Conservation (phyloP, 2,797 vertebrate genomes). For the Gymnoscopelus microlampas region DNA sequence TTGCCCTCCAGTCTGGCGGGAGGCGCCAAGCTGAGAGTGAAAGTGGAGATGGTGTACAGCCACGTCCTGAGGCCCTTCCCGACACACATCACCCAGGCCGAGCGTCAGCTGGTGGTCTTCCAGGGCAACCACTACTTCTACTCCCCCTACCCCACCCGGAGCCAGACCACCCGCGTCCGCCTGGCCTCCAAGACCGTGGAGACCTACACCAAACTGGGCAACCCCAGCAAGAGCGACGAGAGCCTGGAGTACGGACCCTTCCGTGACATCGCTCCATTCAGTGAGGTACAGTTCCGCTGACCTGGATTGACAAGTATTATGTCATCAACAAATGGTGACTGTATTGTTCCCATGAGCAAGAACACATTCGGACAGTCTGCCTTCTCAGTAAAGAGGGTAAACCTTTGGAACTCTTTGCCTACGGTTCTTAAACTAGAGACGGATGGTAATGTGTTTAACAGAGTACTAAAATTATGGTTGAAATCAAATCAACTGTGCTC, state of each 20-base stretch:
- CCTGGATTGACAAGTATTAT: background rate
- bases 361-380: too few species aligned
- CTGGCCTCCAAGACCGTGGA: constrained; percentile 94
- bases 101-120: constrained; percentile 96
- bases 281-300: constrained; percentile 81
- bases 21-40: constrained; percentile 87
- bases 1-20: constrained; percentile 85
- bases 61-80: constrained; percentile 95
- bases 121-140: constrained; percentile 98
- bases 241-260: constrained; percentile 95
- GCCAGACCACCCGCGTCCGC: constrained; percentile 90
- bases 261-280: constrained; percentile 88
- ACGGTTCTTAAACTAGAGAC: too few species aligned
- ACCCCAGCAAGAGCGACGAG: constrained; percentile 91
- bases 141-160: constrained; percentile 91
- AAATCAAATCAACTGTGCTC: too few species aligned
- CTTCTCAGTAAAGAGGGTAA: too few species aligned
- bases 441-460: too few species aligned
- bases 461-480: too few species aligned
- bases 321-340: background rate
- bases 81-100: constrained; percentile 93
- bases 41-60: constrained; percentile 91
- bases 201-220: constrained; percentile 95
- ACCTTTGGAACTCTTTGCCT: too few species aligned
- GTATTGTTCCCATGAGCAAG: too few species aligned